These are phyloP conservation scores for Sakesphorus luctuosus DNA, from an alignment of 2,113 vertebrate genomes.

Conservation along the genomic window DNA sequence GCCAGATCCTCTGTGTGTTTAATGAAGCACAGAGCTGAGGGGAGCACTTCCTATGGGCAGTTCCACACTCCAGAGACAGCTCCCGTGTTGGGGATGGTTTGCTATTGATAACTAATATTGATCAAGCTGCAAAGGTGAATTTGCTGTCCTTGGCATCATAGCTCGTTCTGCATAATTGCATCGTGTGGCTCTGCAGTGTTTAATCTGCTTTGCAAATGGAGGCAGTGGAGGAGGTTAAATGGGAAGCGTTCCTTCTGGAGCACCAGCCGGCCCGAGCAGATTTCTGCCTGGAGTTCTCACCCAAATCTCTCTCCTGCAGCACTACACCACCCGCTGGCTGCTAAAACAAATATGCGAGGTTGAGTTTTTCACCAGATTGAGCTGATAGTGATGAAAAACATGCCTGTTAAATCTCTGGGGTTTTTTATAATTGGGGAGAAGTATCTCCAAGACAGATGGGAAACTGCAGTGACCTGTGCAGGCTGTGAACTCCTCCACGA, in stretches of 20 bases:
- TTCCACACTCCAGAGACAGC: not conserved
- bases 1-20: conserved; percentile 16
- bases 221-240: conserved; percentile 58
- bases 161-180: not conserved
- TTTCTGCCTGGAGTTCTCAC: conserved; percentile 68
- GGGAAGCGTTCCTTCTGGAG: conserved; percentile 62
- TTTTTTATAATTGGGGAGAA: conserved; percentile 57
- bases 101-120: conserved; percentile 10
- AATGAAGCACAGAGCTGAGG: not conserved
- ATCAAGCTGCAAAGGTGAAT: conserved; percentile 28
- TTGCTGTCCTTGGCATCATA: not conserved
- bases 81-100: not conserved
- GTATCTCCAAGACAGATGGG: conserved; percentile 37
- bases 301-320: conserved; percentile 57
- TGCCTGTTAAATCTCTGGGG: conserved; percentile 63
- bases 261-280: conserved; percentile 58
- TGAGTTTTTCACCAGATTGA: conserved; percentile 67
- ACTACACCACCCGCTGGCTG: conserved; percentile 65
- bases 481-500: not conserved
- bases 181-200: conserved; percentile 19
- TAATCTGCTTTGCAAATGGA: conserved; percentile 62
- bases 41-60: not conserved
- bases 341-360: conserved; percentile 66
- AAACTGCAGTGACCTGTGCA: conserved; percentile 42
- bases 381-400: conserved; percentile 63